Evolutionary conservation across 1,140 invertebrate genomes (phyloP).

Genomic region (Magallana gigas): DNA sequence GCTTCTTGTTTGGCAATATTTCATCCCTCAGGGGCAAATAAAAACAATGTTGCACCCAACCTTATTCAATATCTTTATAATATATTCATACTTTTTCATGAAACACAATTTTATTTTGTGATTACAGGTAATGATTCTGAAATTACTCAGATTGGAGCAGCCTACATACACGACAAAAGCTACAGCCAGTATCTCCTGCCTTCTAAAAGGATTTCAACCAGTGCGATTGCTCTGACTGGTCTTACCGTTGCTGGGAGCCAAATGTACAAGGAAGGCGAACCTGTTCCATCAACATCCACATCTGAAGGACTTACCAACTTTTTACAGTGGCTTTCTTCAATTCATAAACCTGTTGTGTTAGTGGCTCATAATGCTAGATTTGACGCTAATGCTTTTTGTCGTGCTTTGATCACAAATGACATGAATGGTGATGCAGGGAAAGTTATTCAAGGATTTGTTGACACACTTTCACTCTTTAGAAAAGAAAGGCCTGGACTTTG

Average conservation of each 20-base stretch:
- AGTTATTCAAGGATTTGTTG: conserved; percentile 8
- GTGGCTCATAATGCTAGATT: not conserved
- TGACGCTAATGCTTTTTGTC: no score
- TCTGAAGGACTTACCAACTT: not conserved
- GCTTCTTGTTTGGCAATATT: no score
- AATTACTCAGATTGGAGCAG: conserved; percentile 1
- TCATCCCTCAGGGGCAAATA: no score
- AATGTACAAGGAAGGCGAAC: not conserved
- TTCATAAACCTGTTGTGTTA: not conserved
- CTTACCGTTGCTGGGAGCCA: not conserved
- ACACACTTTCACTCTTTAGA: not conserved
- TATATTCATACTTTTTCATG: not conserved
- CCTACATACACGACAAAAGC: not conserved
- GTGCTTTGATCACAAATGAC: no score
- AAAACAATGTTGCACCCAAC: no score
- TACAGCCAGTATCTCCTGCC: not conserved
- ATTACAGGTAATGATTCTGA: not conserved
- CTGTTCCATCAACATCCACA: not conserved
- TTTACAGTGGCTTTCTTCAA: not conserved
- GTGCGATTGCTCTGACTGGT: not conserved
- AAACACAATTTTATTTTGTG: not conserved
- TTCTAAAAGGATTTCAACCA: not conserved
- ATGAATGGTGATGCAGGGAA: not conserved
- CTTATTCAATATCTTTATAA: not conserved
- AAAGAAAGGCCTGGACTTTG: not conserved